Evolutionary conservation across 2,113 vertebrate genomes (phyloP).

Genomic region (Beaufortia kweichowensis): DNA sequence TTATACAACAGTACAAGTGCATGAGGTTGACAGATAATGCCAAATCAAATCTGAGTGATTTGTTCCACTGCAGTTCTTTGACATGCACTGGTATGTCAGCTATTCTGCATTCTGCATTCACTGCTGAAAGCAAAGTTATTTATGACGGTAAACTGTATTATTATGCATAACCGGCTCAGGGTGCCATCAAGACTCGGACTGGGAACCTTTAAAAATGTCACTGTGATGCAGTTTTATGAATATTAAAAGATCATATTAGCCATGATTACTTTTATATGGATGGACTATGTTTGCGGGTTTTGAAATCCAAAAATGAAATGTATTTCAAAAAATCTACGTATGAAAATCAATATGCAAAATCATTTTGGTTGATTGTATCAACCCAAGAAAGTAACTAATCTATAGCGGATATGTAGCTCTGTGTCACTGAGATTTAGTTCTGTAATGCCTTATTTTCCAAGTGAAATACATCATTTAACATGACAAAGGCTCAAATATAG

Average conservation of each 20-base stretch:
- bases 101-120: conserved; percentile 54
- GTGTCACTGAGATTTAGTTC: too few species aligned
- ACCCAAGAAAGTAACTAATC: neutral
- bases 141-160: conserved; percentile 70
- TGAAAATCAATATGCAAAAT: neutral
- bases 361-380: neutral
- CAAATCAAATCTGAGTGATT: conserved; percentile 30
- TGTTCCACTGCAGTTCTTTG: neutral
- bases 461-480: too few species aligned
- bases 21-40: conserved; percentile 29
- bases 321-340: neutral
- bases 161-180: conserved; percentile 72
- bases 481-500: too few species aligned
- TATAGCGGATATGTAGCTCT: neutral
- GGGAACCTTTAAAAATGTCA: conserved; percentile 80
- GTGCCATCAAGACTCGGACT: conserved; percentile 71
- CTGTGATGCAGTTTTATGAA: conserved; percentile 77
- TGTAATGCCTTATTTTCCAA: too few species aligned
- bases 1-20: conserved; percentile 10
- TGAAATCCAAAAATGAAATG: conserved; percentile 13
- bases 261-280: conserved; percentile 69
- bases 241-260: conserved; percentile 71
- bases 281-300: conserved; percentile 20
- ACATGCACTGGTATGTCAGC: conserved; percentile 37
- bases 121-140: conserved; percentile 65